A percentile compares a stretch with the other conserved stretches of the same genome.
Evolutionary conservation across 2,113 vertebrate species (phyloP).

Genomic region (Lynx canadensis): DNA sequence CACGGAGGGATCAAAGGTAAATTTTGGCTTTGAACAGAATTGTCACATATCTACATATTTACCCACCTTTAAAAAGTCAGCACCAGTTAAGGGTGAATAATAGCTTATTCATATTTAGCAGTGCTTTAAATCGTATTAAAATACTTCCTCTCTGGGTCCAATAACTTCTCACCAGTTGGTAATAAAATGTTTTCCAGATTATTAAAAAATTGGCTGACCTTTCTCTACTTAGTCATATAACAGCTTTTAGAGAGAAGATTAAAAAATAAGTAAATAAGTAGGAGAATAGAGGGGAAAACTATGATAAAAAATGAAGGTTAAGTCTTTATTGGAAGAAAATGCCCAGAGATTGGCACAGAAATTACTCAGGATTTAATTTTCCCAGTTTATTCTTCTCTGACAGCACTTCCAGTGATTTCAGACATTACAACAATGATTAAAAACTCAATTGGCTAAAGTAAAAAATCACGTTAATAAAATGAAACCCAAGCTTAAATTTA

Average conservation of each 20-base stretch:
- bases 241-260: not conserved
- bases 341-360: not conserved
- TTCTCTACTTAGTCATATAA: not conserved
- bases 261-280: conserved; percentile 1
- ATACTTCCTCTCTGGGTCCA: not conserved
- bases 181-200: conserved; percentile 45
- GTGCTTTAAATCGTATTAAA: not conserved
- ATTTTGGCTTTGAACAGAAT: not conserved
- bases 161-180: not conserved
- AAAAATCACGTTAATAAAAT: conserved; percentile 35
- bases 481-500: not conserved
- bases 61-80: not conserved
- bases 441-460: not conserved
- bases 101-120: not conserved
- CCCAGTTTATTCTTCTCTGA: not conserved
- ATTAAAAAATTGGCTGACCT: conserved; percentile 22
- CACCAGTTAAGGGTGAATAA: not conserved
- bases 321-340: conserved; percentile 4
- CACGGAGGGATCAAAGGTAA: not conserved
- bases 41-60: not conserved
- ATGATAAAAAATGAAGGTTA: not conserved
- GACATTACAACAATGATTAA: not conserved
- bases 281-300: not conserved
- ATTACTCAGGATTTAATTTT: not conserved
- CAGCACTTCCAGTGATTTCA: not conserved